These are phyloP conservation scores for Gryon sp. DNA, from an alignment of 1,140 invertebrate genomes.

Conservation along the genomic window DNA sequence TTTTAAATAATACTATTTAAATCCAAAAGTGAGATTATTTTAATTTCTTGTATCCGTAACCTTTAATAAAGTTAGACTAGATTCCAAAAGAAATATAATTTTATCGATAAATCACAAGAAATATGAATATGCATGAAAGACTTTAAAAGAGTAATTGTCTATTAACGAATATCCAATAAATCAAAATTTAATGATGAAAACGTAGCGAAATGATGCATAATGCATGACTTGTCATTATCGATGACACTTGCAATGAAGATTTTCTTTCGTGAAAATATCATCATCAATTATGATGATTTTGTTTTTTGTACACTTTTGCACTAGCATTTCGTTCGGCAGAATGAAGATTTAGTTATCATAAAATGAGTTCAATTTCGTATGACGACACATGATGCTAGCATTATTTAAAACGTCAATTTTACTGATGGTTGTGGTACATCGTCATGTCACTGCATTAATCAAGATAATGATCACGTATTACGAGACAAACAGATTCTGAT, in stretches of 20 bases:
- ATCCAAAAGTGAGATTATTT: too few species aligned
- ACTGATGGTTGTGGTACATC: constrained; percentile 45
- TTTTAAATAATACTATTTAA: too few species aligned
- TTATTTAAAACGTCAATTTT: constrained; percentile 60
- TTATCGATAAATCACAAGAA: too few species aligned
- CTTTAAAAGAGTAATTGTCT: too few species aligned
- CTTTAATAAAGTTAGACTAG: too few species aligned
- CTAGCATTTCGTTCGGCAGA: constrained; percentile 5
- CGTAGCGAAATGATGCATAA: background rate
- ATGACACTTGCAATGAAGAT: constrained; percentile 19
- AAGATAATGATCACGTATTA: constrained; percentile 58
- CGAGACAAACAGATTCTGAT: constrained; percentile 53
- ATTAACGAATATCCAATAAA: too few species aligned
- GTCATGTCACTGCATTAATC: constrained; percentile 57
- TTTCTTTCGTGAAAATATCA: constrained; percentile 16
- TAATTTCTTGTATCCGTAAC: too few species aligned
- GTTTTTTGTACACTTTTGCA: constrained; percentile 12
- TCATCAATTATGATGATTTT: constrained; percentile 36
- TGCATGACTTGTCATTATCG: constrained; percentile 1
- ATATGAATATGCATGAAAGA: too few species aligned
- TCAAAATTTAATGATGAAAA: background rate
- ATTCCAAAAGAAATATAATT: too few species aligned
- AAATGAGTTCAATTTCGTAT: constrained; percentile 47
- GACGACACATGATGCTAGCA: constrained; percentile 37
- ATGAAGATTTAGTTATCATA: constrained; percentile 36